Evolutionary conservation across 2,888 invertebrate species (phyloP), one percentile per base, ranked within the genome.

Genomic region (Oligia fasciuncula): DNA sequence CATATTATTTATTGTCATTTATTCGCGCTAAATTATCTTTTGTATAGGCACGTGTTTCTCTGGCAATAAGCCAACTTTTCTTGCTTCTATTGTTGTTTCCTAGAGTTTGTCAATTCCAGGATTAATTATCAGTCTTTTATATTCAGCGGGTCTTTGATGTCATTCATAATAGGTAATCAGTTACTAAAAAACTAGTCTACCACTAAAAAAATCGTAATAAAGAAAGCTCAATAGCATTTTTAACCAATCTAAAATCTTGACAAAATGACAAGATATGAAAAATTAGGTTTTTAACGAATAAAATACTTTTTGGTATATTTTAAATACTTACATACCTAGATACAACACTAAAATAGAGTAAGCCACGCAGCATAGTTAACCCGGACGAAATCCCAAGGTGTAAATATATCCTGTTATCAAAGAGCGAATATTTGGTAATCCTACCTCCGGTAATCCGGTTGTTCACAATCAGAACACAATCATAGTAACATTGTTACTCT

Each of bases 401-500:
- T 80, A 60, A 69, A 73, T 60, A 80, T 54, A 80, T 62, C 65
- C 29, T 4, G 72, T 69, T 72, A 73, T 69, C 67, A 69, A 57
- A 85, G 81, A 57, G 60, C 29, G 60, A 43, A 46, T 49, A 70
- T 85, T 73, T 60, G 46, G 69, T 73, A 69, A 73, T 70, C 46
- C 60, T 19, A 29, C 29, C 17, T 23, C 79, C 17, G 40, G 51
- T 80, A 80, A 85, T 80, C 65, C 73, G 2, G 65, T 73, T 85
- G 72, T 68, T 79, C 85, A 85, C 82, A 82, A 82, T 80, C 81
- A 82, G 81, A 69, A 80, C 81, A 85, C 85, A 82, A 82, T 82
- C 81, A 80, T 29, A 62, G 81, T 85, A 85, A 82, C 73, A 35
- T 29, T 17, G 81, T 85, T 80, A 80, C 69, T 29, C n/a, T 65